Base-by-base conservation (phyloP, 2,113 vertebrate species). In the Prunella himalayana region DNA sequence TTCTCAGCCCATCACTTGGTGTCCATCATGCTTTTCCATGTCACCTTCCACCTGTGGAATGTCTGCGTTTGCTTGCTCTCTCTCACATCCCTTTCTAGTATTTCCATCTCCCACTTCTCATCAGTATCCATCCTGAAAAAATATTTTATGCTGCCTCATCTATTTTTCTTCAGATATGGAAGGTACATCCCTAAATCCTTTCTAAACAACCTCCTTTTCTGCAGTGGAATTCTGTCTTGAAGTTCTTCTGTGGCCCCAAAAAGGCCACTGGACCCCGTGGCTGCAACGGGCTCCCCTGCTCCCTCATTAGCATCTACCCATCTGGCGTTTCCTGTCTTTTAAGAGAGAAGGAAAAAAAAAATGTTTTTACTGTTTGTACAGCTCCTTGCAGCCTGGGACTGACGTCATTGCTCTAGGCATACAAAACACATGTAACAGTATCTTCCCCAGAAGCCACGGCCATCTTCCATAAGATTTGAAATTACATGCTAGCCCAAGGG, bases 381-480 rank as follows among this genome's bases (percentile, higher is more conserved):
- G 54, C 35, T 88, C 41, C 68, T 82, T 66, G 54, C 27, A 78
- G 11, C 15, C 60, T 71, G 69, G 35, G 64, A 75, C 39, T 1
- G 13, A 63, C 1, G 5, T 86, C 15, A 41, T 64, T 84, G 27
- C 47, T 88, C 56, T 39, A 73, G 61, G 24, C 11, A 30, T 56
- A 50, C 72, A 86, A 76, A 86, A 65, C 5, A 2, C 11, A 11
- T 41, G 69, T 78, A 94, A 95, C 17, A 68, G n/a, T 60, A 90
- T 84, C 93, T 90, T 90, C 28, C 44, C 28, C 47, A 42, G 92
- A 93, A 90, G 22, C 31, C 64, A 75, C 0, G 1, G 44, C 49
- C 57, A n/a, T 88, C 85, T 92, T 95, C 77, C 44, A 21, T 5
- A 75, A 80, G 76, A 91, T 73, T 82, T 59, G 31, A 77, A 93